Percentiles rank a stretch among this genome's conserved stretches.
These are phyloP conservation scores for Acanthosepion lycidas DNA, from an alignment of 2,888 invertebrate species.

Conservation along the genomic window DNA sequence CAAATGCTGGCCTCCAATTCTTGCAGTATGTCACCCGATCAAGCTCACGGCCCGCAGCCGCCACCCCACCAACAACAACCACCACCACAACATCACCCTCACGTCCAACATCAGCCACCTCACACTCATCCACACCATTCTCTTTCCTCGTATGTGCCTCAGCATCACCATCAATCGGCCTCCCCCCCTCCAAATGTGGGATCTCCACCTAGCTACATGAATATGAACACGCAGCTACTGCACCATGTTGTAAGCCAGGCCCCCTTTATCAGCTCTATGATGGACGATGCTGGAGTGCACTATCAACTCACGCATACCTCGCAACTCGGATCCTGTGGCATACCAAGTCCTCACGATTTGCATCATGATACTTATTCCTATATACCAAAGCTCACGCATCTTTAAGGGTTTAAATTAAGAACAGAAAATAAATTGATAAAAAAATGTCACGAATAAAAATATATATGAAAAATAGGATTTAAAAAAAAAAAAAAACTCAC, in stretches of 20 bases:
- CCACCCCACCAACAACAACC: not conserved
- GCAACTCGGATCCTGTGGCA: conserved; percentile 36
- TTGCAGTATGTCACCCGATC: conserved; percentile 53
- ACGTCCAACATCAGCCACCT: conserved; percentile 55
- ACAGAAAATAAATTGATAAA: not conserved
- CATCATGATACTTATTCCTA: conserved; percentile 65
- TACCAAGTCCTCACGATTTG: conserved; percentile 40
- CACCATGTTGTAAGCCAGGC: not conserved
- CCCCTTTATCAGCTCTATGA: not conserved
- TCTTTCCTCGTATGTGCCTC: conserved; percentile 51
- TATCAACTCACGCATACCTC: conserved; percentile 37
- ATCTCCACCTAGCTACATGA: conserved; percentile 37
- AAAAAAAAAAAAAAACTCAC: not conserved
- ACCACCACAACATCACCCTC: conserved; percentile 52
- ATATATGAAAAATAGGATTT: too few species aligned
- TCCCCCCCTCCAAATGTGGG: conserved; percentile 40
- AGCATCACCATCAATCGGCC: conserved; percentile 52
- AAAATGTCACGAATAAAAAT: not conserved
- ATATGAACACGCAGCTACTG: conserved; percentile 34
- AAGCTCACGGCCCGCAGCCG: conserved; percentile 45
- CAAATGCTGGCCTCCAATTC: conserved; percentile 48
- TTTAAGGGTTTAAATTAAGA: conserved; percentile 57
- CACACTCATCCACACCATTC: conserved; percentile 53
- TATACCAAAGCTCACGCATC: conserved; percentile 70
- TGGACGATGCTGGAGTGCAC: conserved; percentile 41